These are phyloP conservation scores for Anguilla marmorata DNA, from an alignment of 2,797 vertebrate genomes.

Conservation along the genomic window DNA sequence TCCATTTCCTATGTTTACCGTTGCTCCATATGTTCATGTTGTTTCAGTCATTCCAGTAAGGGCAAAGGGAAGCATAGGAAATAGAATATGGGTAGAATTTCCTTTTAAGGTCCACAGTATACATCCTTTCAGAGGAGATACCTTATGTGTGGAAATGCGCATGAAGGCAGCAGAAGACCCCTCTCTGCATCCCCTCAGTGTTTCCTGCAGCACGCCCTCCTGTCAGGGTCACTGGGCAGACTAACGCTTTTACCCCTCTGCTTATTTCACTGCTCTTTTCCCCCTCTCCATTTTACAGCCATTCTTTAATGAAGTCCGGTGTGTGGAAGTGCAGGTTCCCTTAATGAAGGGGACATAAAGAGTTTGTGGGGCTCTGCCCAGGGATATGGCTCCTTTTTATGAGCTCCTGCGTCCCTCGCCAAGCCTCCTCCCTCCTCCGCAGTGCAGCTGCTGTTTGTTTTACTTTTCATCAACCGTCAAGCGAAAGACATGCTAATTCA, in stretches of 20 bases:
- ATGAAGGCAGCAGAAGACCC: no score
- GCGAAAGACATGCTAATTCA: not conserved
- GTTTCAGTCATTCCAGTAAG: no score
- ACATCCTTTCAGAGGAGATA: no score
- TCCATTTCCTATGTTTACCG: no score
- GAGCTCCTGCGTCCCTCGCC: not conserved
- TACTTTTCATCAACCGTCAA: not conserved
- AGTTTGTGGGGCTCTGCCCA: slow-evolving; percentile 37
- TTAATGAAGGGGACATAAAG: slow-evolving; percentile 46
- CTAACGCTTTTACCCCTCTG: not conserved
- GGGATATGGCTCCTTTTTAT: slow-evolving; percentile 7
- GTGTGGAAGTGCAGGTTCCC: slow-evolving; percentile 48
- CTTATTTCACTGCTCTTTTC: not conserved
- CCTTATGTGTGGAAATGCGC: no score
- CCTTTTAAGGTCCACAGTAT: no score
- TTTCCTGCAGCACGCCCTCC: not conserved
- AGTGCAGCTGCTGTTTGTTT: not conserved
- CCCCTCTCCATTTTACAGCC: not conserved
- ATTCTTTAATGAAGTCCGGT: slow-evolving; percentile 49
- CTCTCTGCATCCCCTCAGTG: no score
- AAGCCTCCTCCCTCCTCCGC: not conserved
- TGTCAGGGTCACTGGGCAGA: not conserved
- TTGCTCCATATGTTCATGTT: no score
- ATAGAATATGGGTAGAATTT: no score
- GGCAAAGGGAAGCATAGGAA: no score